phyloP scores from a whole-genome alignment of 2,888 invertebrate genomes.

The Ctenicera cuprea region DNA sequence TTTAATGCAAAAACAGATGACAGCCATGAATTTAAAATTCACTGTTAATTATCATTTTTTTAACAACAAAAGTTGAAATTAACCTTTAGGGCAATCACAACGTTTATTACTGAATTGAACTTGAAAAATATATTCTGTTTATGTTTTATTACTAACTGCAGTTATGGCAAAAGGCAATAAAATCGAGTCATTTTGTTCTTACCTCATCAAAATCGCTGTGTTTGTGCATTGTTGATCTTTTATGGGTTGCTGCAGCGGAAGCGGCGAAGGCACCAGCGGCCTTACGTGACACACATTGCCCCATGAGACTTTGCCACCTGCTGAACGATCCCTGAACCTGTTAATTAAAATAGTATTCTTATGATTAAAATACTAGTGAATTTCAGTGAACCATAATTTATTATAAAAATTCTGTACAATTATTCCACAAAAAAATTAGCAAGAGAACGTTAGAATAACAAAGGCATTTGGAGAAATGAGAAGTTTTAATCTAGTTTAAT shows the following conservation, averaged over 20 bases:
- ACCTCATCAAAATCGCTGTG: slow-evolving; percentile 63
- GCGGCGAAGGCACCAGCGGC: slow-evolving; percentile 77
- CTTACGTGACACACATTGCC: slow-evolving; percentile 86
- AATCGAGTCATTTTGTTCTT: slow-evolving; percentile 42
- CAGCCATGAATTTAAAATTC: too few species aligned
- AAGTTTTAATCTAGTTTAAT: too few species aligned
- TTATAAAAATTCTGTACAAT: not conserved
- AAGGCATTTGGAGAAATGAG: too few species aligned
- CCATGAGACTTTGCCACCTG: slow-evolving; percentile 75
- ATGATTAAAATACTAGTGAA: not conserved
- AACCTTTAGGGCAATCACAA: too few species aligned
- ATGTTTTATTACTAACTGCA: too few species aligned
- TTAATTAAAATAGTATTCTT: slow-evolving; percentile 10
- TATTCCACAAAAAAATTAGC: not conserved
- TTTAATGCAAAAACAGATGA: not conserved
- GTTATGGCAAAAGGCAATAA: too few species aligned
- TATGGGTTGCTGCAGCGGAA: slow-evolving; percentile 77
- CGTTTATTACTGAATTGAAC: too few species aligned
- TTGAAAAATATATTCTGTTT: too few species aligned
- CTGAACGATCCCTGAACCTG: slow-evolving; percentile 38
- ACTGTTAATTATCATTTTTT: too few species aligned
- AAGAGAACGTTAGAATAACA: too few species aligned
- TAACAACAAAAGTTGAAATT: too few species aligned
- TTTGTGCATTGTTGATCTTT: slow-evolving; percentile 70
- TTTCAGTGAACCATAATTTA: not conserved